Evolutionary conservation across 2,113 vertebrate genomes (phyloP), one percentile per base, ranked within the genome.

Genomic region (Hippotragus niger): DNA sequence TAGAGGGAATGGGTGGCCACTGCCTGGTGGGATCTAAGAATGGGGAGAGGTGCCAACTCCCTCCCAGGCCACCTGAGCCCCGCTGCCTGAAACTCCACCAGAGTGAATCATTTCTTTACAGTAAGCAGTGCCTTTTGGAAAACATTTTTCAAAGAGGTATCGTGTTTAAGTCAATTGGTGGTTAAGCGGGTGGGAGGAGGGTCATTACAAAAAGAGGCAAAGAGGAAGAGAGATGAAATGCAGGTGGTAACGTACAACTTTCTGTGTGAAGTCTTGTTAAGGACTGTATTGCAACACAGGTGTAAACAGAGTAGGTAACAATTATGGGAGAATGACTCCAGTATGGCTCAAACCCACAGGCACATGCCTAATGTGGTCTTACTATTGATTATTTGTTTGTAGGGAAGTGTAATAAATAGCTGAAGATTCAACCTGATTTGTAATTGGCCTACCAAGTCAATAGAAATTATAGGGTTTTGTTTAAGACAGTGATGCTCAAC

Each of bases 351-450:
- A 93, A 80, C 86, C 88, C 82, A 52, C 19, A 64, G 52, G 16
- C 64, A 33, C 52, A 52, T 58, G 86, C 53, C 25, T 47, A 47
- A 80, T 53, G 60, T 82, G 71, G 78, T 67, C 91, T 89, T 62
- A 76, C 50, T 91, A 45, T 90, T 93, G 97, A 81, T 50, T 76
- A n/a, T 60, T 83, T 98, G 83, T 93, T 95, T 97, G 67, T 27
- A 87, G 78, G 82, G 93, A 89, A 82, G 88, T 33, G 80, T 95
- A 89, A 94, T 89, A 97, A 94, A 83, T 86, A 93, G 96, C 53
- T 50, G 29, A 33, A 90, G 60, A 92, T 81, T 88, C 91, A 80
- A 78, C 58, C 67, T 86, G 91, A 71, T 88, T 96, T 88, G 33
- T 84, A 74, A 83, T 50, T 91, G 86, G 60, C 36, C 78, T 95